These are phyloP conservation scores for Chaetodon trifasciatus DNA, from an alignment of 2,797 vertebrate species.

Conservation along the genomic window DNA sequence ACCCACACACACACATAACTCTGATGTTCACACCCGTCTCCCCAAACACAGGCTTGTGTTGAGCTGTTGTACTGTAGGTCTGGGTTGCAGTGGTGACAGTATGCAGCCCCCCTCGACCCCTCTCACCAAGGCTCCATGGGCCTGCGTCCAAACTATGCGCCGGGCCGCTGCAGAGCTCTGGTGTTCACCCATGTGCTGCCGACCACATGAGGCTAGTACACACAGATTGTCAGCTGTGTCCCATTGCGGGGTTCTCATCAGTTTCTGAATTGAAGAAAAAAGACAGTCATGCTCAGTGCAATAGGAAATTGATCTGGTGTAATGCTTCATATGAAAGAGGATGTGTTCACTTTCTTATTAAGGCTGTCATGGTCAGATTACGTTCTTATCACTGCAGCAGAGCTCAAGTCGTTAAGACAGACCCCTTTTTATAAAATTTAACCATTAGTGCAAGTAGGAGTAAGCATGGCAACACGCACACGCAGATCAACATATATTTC, in stretches of 20 bases:
- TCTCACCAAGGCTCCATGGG: constrained; percentile 61
- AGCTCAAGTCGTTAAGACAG: not conserved
- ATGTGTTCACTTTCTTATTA: not conserved
- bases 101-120: constrained; percentile 11
- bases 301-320: constrained; percentile 3
- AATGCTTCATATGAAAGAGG: not conserved
- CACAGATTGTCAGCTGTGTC: constrained; percentile 65
- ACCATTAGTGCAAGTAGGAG: not conserved
- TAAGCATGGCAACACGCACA: not conserved
- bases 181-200: constrained; percentile 29
- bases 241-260: constrained; percentile 29
- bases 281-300: constrained; percentile 5
- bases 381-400: not conserved
- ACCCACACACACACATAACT: not conserved
- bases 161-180: constrained; percentile 37
- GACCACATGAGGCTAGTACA: constrained; percentile 65
- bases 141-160: constrained; percentile 70
- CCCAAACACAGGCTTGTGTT: constrained; percentile 37
- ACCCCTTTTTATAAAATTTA: not conserved
- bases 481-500: not conserved
- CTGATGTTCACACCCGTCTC: constrained; percentile 25
- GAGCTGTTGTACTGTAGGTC: constrained; percentile 15
- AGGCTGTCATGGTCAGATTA: not conserved
- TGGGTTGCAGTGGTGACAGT: constrained; percentile 47
- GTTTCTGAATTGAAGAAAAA: constrained; percentile 31